These are phyloP conservation scores for Pseudachorutes palmiensis DNA, from an alignment of 1,140 invertebrate genomes.

Conservation along the genomic window DNA sequence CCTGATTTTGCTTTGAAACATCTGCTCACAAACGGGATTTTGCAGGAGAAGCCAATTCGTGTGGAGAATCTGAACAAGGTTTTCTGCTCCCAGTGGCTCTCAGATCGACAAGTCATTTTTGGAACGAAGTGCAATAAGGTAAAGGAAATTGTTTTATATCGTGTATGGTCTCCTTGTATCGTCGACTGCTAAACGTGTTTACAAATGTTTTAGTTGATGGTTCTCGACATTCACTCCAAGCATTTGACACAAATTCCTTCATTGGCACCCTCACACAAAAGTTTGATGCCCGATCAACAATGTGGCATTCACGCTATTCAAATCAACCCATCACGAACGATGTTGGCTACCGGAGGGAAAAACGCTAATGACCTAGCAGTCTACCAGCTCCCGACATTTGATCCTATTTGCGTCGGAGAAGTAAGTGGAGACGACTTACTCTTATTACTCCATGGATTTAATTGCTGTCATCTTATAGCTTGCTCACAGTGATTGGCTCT, in stretches of 20 bases:
- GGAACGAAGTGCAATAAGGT: constrained; percentile 96
- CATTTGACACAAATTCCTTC: constrained; percentile 77
- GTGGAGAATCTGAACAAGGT: constrained; percentile 88
- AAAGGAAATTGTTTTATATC: constrained; percentile 38
- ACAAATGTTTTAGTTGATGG: constrained; percentile 61
- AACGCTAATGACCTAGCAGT: constrained; percentile 89
- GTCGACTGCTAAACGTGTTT: too few relatives aligned
- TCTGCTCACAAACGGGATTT: constrained; percentile 78
- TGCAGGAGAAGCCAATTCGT: constrained; percentile 70
- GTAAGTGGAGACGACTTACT: constrained; percentile 38
- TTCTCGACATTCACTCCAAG: constrained; percentile 69
- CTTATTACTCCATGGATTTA: constrained; percentile 4
- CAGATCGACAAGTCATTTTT: constrained; percentile 86
- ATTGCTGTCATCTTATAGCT: constrained; percentile 43
- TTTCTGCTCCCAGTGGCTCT: constrained; percentile 92
- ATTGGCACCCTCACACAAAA: constrained; percentile 45
- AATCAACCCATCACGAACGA: constrained; percentile 82
- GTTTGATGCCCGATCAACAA: constrained; percentile 50
- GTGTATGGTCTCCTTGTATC: too few relatives aligned
- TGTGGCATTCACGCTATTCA: constrained; percentile 88
- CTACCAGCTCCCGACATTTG: constrained; percentile 82
- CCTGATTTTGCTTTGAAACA: constrained; percentile 71
- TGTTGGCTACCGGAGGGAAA: constrained; percentile 83
- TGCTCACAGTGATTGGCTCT: constrained; percentile 88
- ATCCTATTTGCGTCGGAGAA: constrained; percentile 91